These are phyloP conservation scores for Microcebus jonahi DNA, from an alignment of 2,113 vertebrate species.

Conservation along the genomic window DNA sequence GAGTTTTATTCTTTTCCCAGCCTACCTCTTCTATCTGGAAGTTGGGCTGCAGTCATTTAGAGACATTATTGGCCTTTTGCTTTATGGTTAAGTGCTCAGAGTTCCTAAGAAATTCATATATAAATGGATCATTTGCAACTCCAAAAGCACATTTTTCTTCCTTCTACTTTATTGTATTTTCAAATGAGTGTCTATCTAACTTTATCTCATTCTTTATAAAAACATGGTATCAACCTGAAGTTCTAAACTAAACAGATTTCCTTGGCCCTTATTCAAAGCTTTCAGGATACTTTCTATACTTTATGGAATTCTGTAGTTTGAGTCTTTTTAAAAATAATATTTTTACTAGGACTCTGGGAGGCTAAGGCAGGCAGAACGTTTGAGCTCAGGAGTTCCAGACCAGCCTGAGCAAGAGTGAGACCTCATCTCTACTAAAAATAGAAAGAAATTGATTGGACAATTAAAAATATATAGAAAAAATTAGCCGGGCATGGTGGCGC, in stretches of 20 bases:
- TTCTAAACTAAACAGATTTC: background rate
- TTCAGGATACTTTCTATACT: background rate
- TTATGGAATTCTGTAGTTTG: background rate
- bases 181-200: background rate
- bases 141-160: background rate
- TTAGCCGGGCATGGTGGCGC: no score
- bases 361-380: no score
- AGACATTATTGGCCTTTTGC: background rate
- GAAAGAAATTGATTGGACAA: no score
- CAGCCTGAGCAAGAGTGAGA: no score
- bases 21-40: background rate
- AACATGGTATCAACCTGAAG: background rate
- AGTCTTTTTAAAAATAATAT: background rate
- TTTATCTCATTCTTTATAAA: background rate
- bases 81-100: background rate
- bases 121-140: background rate
- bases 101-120: background rate
- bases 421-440: no score
- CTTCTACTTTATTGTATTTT: constrained; percentile 12
- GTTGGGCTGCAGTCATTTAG: background rate
- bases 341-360: background rate
- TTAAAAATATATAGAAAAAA: no score
- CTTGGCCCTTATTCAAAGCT: background rate
- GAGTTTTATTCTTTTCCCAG: background rate
- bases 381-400: no score